Base-by-base conservation (phyloP, 2,888 invertebrate genomes). In the Heliconius hortense region DNA sequence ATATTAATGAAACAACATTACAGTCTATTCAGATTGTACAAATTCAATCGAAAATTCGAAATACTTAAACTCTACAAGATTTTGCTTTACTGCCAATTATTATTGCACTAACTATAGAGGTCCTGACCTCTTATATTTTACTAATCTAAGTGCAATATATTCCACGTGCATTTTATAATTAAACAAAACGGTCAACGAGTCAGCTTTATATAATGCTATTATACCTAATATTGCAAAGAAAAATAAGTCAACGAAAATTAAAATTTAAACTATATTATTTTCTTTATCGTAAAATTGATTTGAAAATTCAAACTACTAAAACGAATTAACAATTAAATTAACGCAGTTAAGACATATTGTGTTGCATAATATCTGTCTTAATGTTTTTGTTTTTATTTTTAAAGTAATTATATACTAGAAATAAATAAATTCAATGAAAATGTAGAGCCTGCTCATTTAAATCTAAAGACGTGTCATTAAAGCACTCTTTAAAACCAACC, bases 21-120 rank as follows among this genome's bases (percentile, higher is more conserved):
- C 91, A 92, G 91, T 92, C 93, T 93, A 92, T 91, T 88, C 86
- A 87, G 90, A 90, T 91, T 92, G 92, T 93, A 92, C 91, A 93
- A 86, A 88, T 86, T 88, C 86, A 90, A 88, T 90, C 88, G 86
- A 90, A 91, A 91, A 89, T 87, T 91, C 89, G 83, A 90, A 90
- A 87, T 89, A 87, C 89, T 90, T 92, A 90, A 75, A 69, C 86
- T 18, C 73, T 78, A 74, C 70, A 21, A 35, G n/a, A 63, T 80
- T 74, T 76, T 78, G 82, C 82, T 82, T 81, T 82, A 82, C 82
- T 82, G 79, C 80, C 82, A 81, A 86, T 82, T 80, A 82, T 89
- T 89, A 90, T 91, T 90, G 91, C 91, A 86, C 88, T 92, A 89
- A 88, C 89, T 90, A 89, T 79, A 80, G 85, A 85, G 85, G 85